Percentiles rank a stretch among this genome's conserved stretches.
phyloP scores from a whole-genome alignment of 2,888 invertebrate species.

The Calliopum simillimum region DNA sequence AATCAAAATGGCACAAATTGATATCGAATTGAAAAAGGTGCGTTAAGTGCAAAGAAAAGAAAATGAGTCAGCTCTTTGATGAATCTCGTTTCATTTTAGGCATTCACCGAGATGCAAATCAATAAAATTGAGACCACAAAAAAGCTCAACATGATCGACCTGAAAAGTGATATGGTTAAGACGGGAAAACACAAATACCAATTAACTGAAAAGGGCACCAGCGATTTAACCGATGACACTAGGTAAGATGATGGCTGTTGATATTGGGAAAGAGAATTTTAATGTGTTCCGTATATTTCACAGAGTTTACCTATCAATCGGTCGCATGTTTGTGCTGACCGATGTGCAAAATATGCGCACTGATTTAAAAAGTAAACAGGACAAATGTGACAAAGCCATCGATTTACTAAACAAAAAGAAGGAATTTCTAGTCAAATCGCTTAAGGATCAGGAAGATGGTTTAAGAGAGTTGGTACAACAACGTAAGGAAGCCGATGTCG shows the following conservation, averaged over 20 bases:
- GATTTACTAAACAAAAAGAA: constrained; percentile 79
- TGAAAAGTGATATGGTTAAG: constrained; percentile 78
- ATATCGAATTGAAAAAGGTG: constrained; percentile 67
- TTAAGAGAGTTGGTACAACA: constrained; percentile 82
- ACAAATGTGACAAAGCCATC: constrained; percentile 75
- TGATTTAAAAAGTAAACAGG: constrained; percentile 73
- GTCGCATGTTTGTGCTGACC: constrained; percentile 83
- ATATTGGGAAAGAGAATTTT: neutral
- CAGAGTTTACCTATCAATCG: constrained; percentile 73
- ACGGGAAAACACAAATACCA: constrained; percentile 77
- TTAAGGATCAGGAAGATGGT: constrained; percentile 86
- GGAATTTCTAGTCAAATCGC: constrained; percentile 77
- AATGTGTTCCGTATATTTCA: constrained; percentile 25
- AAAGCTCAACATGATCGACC: constrained; percentile 80
- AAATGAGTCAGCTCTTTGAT: constrained; percentile 29
- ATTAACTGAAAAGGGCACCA: constrained; percentile 73
- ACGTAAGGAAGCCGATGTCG: constrained; percentile 69
- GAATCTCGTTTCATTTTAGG: constrained; percentile 66
- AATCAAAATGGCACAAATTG: constrained; percentile 63
- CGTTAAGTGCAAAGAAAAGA: constrained; percentile 21
- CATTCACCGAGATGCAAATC: constrained; percentile 82
- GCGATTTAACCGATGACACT: constrained; percentile 61
- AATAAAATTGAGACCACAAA: constrained; percentile 83
- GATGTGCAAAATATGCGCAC: constrained; percentile 73
- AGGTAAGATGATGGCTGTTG: constrained; percentile 51